Base-by-base conservation (phyloP, 2,888 invertebrate species). In the Papilio protenor region DNA sequence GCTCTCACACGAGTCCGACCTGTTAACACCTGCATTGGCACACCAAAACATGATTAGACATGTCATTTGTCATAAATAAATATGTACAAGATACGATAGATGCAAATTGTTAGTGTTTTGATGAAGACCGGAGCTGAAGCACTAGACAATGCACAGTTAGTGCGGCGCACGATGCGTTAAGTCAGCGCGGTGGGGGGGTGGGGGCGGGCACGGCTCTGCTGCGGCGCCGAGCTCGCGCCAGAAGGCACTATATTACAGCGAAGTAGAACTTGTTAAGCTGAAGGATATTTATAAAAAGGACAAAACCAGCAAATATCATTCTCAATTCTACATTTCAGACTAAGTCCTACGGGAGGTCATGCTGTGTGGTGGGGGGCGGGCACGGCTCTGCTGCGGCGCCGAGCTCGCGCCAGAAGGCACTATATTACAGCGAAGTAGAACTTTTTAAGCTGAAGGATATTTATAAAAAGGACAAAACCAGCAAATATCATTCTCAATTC, bases 1-100 rank as follows among this genome's bases (percentile, higher is more conserved):
- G 87, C 89, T 92, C 87, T 93, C 93, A 90, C 89, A 85, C 84
- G 93, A 92, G 84, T 90, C 91, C 81, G 92, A 90, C 82, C 88
- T 90, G 87, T 92, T 89, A 89, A 91, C 86, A 94, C 94, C 94
- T 94, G 94, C 91, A 86, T 90, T 86, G 88, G 88, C 89, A 93
- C 89, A 92, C 87, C 82, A 91, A 91, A 91, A 86, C 82, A 80
- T 85, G 81, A 93, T 93, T 93, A 92, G 90, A 91, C 83, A 89
- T 85, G 77, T 84, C 84, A 80, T 83, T 86, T 86, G 83, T 83
- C 23, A 73, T 14, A 23, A 23, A 87, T 83, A 87, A 86, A 77
- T 82, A 85, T 87, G 81, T 87, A 87, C 83, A 88, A 82, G 81
- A 81, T 82, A 82, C 83, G 84, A 81, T 80, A 83, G 81, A 81